These are phyloP conservation scores for Homarus americanus DNA, from an alignment of 1,140 invertebrate species.

Conservation along the genomic window DNA sequence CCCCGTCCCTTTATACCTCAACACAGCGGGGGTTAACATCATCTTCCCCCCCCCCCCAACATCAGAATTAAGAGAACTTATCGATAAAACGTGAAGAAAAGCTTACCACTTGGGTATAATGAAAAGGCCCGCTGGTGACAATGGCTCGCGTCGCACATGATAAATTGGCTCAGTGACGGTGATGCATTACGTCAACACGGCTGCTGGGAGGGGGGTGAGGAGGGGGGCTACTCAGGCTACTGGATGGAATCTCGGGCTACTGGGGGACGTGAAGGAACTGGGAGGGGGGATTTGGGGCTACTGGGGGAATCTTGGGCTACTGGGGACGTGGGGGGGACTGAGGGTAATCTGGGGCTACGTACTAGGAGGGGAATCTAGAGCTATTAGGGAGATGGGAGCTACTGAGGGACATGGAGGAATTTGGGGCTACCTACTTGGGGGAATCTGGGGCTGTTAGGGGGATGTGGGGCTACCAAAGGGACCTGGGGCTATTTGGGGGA, in stretches of 20 bases:
- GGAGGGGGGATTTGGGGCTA: neutral
- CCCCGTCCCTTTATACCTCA: neutral
- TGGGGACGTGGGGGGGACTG: too few species aligned
- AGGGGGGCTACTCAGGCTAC: neutral
- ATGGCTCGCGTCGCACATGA: slow-evolving; percentile 51
- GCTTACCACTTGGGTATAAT: slow-evolving; percentile 62
- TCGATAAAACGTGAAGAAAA: slow-evolving; percentile 60
- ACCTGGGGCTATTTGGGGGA: too few species aligned
- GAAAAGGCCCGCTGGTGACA: slow-evolving; percentile 55
- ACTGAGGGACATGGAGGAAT: too few species aligned
- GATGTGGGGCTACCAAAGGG: too few species aligned
- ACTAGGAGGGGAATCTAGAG: too few species aligned
- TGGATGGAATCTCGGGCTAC: neutral
- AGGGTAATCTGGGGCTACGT: too few species aligned
- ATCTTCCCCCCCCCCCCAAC: slow-evolving; percentile 36
- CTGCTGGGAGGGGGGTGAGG: neutral
- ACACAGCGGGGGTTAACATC: neutral
- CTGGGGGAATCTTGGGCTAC: neutral
- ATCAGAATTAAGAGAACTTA: slow-evolving; percentile 45
- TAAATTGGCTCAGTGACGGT: slow-evolving; percentile 56
- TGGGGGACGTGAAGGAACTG: neutral
- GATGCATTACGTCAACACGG: slow-evolving; percentile 44
- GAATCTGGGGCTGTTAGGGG: too few species aligned
- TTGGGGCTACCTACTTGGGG: too few species aligned
- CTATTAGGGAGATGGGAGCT: too few species aligned